Conservation (phyloP, 2,113 vertebrate species). For the Nesogale talazaci region DNA sequence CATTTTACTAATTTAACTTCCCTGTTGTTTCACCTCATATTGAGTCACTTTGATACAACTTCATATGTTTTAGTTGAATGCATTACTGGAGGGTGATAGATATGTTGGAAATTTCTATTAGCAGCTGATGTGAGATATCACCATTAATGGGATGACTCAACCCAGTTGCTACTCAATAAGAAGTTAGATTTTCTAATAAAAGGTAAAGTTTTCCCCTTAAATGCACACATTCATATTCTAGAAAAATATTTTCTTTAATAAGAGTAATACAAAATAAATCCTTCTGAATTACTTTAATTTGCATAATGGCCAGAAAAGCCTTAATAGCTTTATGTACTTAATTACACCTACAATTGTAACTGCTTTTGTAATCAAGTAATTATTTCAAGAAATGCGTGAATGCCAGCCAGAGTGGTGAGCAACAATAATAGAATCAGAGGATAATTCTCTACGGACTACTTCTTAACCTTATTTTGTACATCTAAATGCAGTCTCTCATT, state of each 20-base stretch:
- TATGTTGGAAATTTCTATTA: background rate
- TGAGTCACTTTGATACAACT: background rate
- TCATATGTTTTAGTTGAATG: background rate
- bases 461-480: background rate
- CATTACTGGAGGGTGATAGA: background rate
- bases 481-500: background rate
- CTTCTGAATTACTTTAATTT: constrained; percentile 55
- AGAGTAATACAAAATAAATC: background rate
- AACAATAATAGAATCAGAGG: background rate
- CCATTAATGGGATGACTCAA: background rate
- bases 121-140: background rate
- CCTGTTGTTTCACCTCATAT: background rate
- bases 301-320: constrained; percentile 20
- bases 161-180: background rate
- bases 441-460: background rate
- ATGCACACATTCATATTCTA: constrained; percentile 11
- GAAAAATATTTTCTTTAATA: constrained; percentile 27
- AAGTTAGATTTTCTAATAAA: constrained; percentile 41
- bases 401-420: background rate
- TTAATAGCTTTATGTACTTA: constrained; percentile 17
- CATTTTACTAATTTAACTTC: constrained; percentile 15
- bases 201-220: background rate
- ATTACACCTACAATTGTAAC: constrained; percentile 6
- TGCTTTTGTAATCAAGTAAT: constrained; percentile 32
- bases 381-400: background rate